phyloP scores from a whole-genome alignment of 2,797 vertebrate species.

The Megaceryle alcyon region DNA sequence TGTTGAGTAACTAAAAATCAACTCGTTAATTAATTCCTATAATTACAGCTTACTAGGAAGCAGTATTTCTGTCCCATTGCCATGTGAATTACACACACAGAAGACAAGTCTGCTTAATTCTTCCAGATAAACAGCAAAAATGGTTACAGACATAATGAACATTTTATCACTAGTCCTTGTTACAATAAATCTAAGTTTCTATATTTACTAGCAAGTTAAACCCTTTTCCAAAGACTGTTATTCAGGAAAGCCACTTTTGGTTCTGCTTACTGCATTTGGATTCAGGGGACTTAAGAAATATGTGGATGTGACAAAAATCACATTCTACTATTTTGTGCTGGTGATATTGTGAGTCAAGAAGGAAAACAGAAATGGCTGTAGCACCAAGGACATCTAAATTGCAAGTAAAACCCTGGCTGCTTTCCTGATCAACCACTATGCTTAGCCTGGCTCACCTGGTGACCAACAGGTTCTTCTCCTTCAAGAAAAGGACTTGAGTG shows the following conservation, averaged over 20 bases:
- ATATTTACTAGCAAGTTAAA: neutral
- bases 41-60: neutral
- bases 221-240: neutral
- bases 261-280: neutral
- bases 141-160: neutral
- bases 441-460: slow-evolving; percentile 83
- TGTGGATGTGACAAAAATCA: neutral
- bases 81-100: neutral
- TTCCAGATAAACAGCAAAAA: neutral
- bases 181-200: neutral
- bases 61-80: neutral
- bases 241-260: neutral
- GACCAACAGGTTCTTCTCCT: slow-evolving; percentile 90
- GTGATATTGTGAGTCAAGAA: neutral
- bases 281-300: neutral
- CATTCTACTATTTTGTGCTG: neutral
- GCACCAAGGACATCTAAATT: neutral
- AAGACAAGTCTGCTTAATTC: neutral
- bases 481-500: slow-evolving; percentile 89
- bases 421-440: neutral
- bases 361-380: neutral
- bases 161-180: neutral
- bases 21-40: neutral
- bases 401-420: neutral
- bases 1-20: neutral